Percentiles rank a stretch among this genome's conserved stretches.
Evolutionary conservation across 23 tunicate genomes (phyloP).

Genomic region (Ascidia mentula): DNA sequence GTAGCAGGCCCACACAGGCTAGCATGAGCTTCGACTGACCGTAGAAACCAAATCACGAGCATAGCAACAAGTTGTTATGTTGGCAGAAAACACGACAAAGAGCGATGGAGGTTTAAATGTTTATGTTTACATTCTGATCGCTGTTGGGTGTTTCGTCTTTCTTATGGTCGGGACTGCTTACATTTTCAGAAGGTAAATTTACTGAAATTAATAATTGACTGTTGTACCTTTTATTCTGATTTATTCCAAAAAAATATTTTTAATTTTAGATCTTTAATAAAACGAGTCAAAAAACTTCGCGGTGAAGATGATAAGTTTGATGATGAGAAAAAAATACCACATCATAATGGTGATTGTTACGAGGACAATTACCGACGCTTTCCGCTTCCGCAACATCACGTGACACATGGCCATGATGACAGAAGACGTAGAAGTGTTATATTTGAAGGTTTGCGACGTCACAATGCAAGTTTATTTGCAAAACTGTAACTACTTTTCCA

Average conservation of each 20-base stretch:
- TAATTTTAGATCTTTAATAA: neutral
- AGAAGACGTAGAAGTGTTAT: slow-evolving; percentile 46
- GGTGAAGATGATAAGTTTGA: neutral
- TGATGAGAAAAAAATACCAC: neutral
- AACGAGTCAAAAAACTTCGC: neutral
- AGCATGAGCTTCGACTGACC: too few species aligned
- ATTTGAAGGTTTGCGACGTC: slow-evolving; percentile 37
- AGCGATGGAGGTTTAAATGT: too few species aligned
- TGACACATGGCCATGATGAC: slow-evolving; percentile 13
- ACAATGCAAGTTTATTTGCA: neutral
- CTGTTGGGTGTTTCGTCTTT: neutral
- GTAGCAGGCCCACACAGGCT: too few species aligned
- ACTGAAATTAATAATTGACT: too few species aligned
- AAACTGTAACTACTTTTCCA: neutral
- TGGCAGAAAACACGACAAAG: too few species aligned
- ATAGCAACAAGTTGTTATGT: too few species aligned
- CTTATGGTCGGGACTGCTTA: neutral
- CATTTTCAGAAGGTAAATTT: neutral
- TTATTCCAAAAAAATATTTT: neutral
- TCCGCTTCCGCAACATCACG: neutral
- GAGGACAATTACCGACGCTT: neutral
- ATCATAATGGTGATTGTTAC: neutral
- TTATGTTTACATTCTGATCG: neutral
- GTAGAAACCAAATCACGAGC: too few species aligned
- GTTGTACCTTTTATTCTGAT: too few species aligned